phyloP scores from a whole-genome alignment of 2,888 invertebrate species.

The Rotaria magnacalcarata region DNA sequence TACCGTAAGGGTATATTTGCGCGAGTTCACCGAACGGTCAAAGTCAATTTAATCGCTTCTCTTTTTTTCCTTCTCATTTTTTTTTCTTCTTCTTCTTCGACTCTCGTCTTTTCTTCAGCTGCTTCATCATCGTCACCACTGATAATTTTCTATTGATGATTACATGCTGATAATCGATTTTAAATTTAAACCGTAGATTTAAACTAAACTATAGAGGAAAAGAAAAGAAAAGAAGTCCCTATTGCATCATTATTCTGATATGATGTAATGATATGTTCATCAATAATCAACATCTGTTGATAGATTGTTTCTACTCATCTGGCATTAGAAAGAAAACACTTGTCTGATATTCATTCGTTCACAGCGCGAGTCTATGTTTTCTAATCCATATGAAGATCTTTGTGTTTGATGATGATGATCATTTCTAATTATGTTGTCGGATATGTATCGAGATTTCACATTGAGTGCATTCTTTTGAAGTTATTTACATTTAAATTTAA shows the following conservation, averaged over 20 bases:
- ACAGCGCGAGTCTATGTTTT: not conserved
- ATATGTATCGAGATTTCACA: not conserved
- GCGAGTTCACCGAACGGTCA: slow-evolving; percentile 20
- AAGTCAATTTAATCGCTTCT: slow-evolving; percentile 8
- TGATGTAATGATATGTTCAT: too few relatives aligned
- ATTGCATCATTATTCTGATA: too few relatives aligned
- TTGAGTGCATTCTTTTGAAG: not conserved
- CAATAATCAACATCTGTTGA: too few relatives aligned
- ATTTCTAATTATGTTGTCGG: not conserved
- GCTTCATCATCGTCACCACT: not conserved
- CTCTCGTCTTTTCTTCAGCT: too few relatives aligned
- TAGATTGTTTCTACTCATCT: too few relatives aligned
- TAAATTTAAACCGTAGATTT: too few relatives aligned
- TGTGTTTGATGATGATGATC: slow-evolving; percentile 6
- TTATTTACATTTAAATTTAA: not conserved
- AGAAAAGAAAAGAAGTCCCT: too few relatives aligned
- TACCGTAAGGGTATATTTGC: not conserved
- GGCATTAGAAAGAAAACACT: too few relatives aligned
- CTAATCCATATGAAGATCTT: not conserved
- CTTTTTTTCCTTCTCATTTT: not conserved
- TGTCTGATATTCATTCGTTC: too few relatives aligned
- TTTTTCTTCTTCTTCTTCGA: not conserved
- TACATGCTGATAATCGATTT: not conserved
- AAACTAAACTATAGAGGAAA: too few relatives aligned
- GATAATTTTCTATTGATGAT: not conserved